Base-by-base conservation (phyloP, 23 tunicate species). In the Trididemnum nubilum region DNA sequence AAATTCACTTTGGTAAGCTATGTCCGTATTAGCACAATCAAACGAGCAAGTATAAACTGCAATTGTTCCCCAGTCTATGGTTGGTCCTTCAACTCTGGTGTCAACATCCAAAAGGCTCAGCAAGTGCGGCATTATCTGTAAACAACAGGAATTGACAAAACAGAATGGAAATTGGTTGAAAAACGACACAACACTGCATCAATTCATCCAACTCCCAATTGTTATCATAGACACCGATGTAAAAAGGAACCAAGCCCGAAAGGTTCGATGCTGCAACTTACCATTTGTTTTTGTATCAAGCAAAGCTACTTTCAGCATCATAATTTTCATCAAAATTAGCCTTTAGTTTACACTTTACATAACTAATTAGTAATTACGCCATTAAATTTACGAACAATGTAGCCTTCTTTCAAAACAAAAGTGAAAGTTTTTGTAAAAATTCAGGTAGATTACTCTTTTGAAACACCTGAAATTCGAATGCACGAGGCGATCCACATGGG, bases 21-120 rank as follows among this genome's bases (percentile, higher is more conserved):
- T 37, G 3, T 4, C 39, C 1, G 51, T 76, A 12, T 83, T 7
- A 2, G 44, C 0, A 72, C 94, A 89, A 77, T 84, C 76, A 24
- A 54, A 34, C 1, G 81, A 79, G 34, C 94, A 89, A 31, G 94
- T 83, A 57, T 78, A 89, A 25, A 89, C 33, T 1, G 88, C 88
- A 24, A 89, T 26, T 0, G 86, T 84, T 12, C 88, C 94, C 94
- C 94, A 89, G 33, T 89, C 94, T 31, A 89, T 71, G 22, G 89
- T 83, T 0, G 81, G 76, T 2, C 72, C 81, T 21, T 79, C 81
- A 18, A 84, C 38, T 22, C 74, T 36, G 0, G 82, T 32, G 18
- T 79, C 84, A 19, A 83, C 74, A 65, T 83, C 50, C 33, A 89
- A 54, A 64, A 83, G 74, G 33, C 72, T 39, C 69, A 89, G 51